Evolutionary conservation across 2,797 vertebrate species (phyloP), one percentile per base, ranked within the genome.

Genomic region (Telmatherina bonti): DNA sequence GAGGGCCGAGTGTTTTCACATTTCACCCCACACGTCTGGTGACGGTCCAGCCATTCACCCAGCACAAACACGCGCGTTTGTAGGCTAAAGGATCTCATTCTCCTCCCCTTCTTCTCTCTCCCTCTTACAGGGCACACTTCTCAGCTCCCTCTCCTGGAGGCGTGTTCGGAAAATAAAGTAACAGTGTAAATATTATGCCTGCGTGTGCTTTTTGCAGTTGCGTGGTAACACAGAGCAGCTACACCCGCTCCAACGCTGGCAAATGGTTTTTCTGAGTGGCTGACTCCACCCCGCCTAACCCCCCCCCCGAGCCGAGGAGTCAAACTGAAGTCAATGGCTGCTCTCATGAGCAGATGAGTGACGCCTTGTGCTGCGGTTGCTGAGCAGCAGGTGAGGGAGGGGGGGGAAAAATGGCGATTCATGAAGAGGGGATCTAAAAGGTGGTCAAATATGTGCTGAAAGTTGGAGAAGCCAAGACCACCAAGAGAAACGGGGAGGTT

Each of bases 141-240:
- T n/a, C 43, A n/a, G 43, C 80, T 74, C 79, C 65, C 56, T 31
- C 54, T 86, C 85, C 80, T 89, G 91, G 90, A 93, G 87, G 88
- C 85, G 70, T 64, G 72, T 49, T 90, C 76, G 93, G 93, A 95
- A 94, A 94, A 93, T 93, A 91, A 85, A 89, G 74, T 82, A 89
- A 74, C 91, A 92, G 91, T 91, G 91, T 94, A 95, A 94, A 95
- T 95, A 95, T 94, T 95, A 94, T 94, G 93, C 81, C 89, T 83
- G 86, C 74, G 84, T 90, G 90, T 93, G 91, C 85, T 92, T 87
- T 83, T 45, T 76, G 85, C 89, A 91, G 94, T 94, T 91, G 92
- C 94, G 7, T 91, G 91, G 94, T 93, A 93, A 95, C 94, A 81
- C 61, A 64, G 81, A 83, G 60, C 83, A 79, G 90, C 89, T 83